Evolutionary conservation across 2,797 vertebrate genomes (phyloP).

Genomic region (Fratercula arctica): DNA sequence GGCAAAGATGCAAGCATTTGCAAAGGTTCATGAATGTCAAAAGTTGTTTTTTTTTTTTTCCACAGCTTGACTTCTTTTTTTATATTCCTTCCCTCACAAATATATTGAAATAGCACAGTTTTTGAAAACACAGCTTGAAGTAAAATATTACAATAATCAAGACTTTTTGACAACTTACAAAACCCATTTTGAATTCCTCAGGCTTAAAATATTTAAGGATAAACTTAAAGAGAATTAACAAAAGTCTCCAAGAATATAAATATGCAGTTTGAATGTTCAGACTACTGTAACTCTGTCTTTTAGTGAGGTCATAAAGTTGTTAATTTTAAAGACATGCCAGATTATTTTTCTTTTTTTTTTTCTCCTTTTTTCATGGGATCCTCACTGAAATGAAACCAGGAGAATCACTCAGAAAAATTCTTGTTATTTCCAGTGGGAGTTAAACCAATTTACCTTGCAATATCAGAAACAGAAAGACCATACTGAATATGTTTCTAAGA

Average conservation of each 20-base stretch:
- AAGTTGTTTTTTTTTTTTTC: not conserved
- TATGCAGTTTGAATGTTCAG: not conserved
- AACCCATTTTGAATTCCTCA: not conserved
- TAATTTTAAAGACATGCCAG: not conserved
- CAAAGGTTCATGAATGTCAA: not conserved
- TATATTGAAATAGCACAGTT: not conserved
- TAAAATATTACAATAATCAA: not conserved
- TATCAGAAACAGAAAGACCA: not conserved
- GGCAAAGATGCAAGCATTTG: not conserved
- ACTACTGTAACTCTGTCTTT: not conserved
- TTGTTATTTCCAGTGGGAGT: not conserved
- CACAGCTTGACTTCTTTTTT: not conserved
- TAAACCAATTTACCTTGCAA: not conserved
- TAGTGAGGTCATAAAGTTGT: not conserved
- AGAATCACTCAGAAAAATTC: not conserved
- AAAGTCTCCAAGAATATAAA: not conserved
- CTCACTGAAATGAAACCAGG: not conserved
- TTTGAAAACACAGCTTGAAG: not conserved
- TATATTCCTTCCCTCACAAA: not conserved
- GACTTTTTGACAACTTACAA: not conserved
- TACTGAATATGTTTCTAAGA: not conserved
- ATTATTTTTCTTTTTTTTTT: not conserved
- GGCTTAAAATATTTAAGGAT: not conserved
- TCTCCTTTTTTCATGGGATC: fast-evolving
- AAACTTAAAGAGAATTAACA: not conserved